Conservation (phyloP, 2,113 vertebrate species). For the Connochaetes taurinus region DNA sequence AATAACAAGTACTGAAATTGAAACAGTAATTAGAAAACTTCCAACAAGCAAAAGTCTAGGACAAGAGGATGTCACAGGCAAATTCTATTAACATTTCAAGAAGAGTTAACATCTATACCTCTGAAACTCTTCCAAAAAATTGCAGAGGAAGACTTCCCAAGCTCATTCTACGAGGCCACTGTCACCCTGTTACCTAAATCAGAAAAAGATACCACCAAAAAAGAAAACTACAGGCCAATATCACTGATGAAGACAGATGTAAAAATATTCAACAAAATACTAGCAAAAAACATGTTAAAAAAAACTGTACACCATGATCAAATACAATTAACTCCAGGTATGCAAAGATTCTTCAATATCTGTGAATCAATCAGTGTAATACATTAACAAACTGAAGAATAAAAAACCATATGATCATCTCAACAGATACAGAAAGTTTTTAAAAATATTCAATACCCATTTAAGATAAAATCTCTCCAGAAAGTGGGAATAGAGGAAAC, state of each 20-base stretch:
- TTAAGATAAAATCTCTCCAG: too few species aligned
- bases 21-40: neutral
- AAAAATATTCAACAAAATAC: too few species aligned
- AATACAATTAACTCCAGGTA: too few species aligned
- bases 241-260: neutral
- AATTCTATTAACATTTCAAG: neutral
- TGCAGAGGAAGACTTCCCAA: neutral
- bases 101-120: neutral
- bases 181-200: neutral
- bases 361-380: too few species aligned
- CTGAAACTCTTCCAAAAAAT: neutral
- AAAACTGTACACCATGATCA: too few species aligned
- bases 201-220: neutral
- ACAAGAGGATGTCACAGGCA: neutral
- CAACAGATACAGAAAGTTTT: too few species aligned
- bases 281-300: too few species aligned
- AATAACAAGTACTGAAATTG: neutral
- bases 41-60: neutral
- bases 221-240: neutral
- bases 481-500: too few species aligned
- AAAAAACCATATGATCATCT: too few species aligned
- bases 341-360: too few species aligned
- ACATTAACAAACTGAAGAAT: too few species aligned
- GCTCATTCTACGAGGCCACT: neutral
- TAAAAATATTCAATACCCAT: too few species aligned